Conservation (phyloP, 2,888 invertebrate genomes). For the Dinocampus coccinellae region DNA sequence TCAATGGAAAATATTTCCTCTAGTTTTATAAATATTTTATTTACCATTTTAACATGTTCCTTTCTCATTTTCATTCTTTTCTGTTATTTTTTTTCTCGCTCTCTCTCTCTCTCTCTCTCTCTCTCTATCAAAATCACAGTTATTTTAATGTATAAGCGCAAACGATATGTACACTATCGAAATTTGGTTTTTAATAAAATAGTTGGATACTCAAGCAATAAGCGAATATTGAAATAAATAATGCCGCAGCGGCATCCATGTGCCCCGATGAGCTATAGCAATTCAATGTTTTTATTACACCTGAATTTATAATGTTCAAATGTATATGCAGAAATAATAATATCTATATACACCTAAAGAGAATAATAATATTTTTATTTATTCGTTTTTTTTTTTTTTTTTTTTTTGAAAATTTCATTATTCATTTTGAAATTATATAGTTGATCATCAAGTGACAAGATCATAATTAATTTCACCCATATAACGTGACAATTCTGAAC, state of each 20-base stretch:
- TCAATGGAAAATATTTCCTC: neutral
- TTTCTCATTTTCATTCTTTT: neutral
- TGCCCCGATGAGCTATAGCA: neutral
- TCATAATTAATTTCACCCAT: constrained; percentile 77
- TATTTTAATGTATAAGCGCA: too few relatives aligned
- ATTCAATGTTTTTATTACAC: constrained; percentile 1
- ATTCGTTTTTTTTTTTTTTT: too few relatives aligned
- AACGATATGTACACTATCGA: too few relatives aligned
- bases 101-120: too few relatives aligned
- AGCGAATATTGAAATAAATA: neutral
- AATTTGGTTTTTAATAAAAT: too few relatives aligned
- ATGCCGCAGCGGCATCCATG: neutral
- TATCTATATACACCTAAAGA: too few relatives aligned
- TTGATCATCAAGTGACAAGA: constrained; percentile 51
- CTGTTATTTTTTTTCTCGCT: neutral
- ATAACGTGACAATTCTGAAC: constrained; percentile 78
- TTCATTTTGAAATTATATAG: neutral
- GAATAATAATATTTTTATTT: too few relatives aligned
- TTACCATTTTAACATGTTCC: neutral
- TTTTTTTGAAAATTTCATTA: too few relatives aligned
- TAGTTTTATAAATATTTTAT: neutral
- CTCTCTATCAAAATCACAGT: neutral
- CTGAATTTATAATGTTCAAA: neutral
- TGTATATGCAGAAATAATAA: too few relatives aligned
- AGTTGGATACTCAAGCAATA: neutral